Percentiles rank a stretch among this genome's conserved stretches.
phyloP scores from a whole-genome alignment of 2,888 invertebrate genomes.

The Macrophya annulata region DNA sequence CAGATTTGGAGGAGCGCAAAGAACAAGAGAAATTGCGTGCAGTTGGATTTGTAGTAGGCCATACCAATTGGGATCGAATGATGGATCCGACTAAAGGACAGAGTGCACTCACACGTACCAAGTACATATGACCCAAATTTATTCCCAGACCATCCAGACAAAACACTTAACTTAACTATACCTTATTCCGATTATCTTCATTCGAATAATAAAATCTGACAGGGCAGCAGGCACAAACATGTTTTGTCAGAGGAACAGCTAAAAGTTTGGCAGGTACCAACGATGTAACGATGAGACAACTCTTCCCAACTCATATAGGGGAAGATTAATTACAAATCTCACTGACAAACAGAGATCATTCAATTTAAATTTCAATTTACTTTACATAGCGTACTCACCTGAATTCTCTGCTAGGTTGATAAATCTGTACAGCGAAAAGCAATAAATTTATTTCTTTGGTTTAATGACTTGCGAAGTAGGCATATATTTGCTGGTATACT shows the following conservation, averaged over 20 bases:
- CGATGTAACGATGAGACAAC: slow-evolving; percentile 1
- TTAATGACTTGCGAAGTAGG: neutral
- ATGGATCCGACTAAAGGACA: slow-evolving; percentile 95
- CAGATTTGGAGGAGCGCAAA: slow-evolving; percentile 96
- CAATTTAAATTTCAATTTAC: neutral
- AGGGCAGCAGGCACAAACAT: neutral
- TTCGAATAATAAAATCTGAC: slow-evolving; percentile 16
- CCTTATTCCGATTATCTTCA: slow-evolving; percentile 22
- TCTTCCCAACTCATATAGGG: neutral
- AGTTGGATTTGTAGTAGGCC: slow-evolving; percentile 98
- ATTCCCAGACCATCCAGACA: slow-evolving; percentile 61
- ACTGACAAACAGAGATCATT: slow-evolving; percentile 1
- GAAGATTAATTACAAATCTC: neutral
- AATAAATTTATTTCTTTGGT: neutral
- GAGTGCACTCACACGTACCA: slow-evolving; percentile 95
- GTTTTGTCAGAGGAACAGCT: slow-evolving; percentile 1
- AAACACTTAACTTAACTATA: slow-evolving; percentile 58
- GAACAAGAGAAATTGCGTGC: slow-evolving; percentile 96
- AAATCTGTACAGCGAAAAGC: slow-evolving; percentile 9
- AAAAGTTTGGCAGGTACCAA: slow-evolving; percentile 45
- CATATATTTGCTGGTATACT: neutral
- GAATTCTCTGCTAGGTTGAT: neutral
- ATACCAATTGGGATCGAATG: slow-evolving; percentile 97
- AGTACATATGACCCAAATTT: slow-evolving; percentile 86
- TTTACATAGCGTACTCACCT: neutral